Base-by-base conservation (phyloP, 1,140 invertebrate genomes). In the Polypedilum vanderplanki region DNA sequence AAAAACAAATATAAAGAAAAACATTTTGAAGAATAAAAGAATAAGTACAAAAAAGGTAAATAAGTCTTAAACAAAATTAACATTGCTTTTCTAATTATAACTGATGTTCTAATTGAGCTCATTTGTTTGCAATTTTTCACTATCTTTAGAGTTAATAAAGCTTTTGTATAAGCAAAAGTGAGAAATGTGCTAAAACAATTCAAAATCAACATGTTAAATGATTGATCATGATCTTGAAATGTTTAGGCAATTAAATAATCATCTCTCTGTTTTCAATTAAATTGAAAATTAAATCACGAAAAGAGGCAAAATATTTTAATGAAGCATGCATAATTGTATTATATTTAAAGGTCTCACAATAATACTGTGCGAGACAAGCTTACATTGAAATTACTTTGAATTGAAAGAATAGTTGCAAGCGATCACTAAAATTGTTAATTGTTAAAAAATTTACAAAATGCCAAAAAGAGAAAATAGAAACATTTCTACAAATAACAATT, bases 1-100 rank as follows among this genome's bases (percentile, higher is more conserved):
- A 70, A 70, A 70, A 70, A 70, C 46, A 57, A 57, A 57, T 57
- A 57, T 57, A 57, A 57, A 57, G 46, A 57, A 57, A 57, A 57
- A 57, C 46, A 57, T 57, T 46, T 57, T 57, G 46, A 57, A 15
- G 46, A 12, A 57, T 57, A n/a, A 57, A 57, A 57, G n/a, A 33
- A 33, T 33, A 57, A 57, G n/a, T 57, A 57, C 46, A 57, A 57
- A 57, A 57, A 46, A 33, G 24, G 24, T 33, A 33, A 33, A 33
- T 33, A 33, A 33, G 24, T 33, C 2, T 3, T 33, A 33, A 33
- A 33, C 24, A 33, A 33, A 33, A 33, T 33, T 33, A 33, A 33
- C 24, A 33, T 33, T 5, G 24, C 24, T 33, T 33, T 5, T 33
- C 24, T 33, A 33, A 33, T 33, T 33, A 33, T 33, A 33, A 33